Percentiles rank a stretch among this genome's conserved stretches.
phyloP scores from a whole-genome alignment of 2,888 invertebrate genomes.

The Hoplodrina ambigua region DNA sequence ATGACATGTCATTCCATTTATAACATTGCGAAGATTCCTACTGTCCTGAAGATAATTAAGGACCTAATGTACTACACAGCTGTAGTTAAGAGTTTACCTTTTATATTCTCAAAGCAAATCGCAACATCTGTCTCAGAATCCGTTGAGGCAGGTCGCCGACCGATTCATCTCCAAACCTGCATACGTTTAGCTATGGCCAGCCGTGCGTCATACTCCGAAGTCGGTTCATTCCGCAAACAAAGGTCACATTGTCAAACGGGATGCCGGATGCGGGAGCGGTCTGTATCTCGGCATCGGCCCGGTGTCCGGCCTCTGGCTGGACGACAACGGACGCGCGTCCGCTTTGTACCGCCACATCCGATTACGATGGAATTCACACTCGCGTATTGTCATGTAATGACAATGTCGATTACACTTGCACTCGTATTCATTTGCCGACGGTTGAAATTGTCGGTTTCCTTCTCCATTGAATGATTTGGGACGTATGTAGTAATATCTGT shows the following conservation, averaged over 20 bases:
- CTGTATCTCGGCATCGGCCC: conserved; percentile 69
- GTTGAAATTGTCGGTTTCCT: conserved; percentile 57
- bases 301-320: conserved; percentile 70
- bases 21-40: background rate
- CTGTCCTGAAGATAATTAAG: background rate
- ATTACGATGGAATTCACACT: conserved; percentile 81
- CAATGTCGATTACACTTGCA: conserved; percentile 58
- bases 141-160: conserved; percentile 56
- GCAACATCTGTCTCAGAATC: conserved; percentile 31
- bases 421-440: conserved; percentile 39
- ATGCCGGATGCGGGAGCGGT: conserved; percentile 72
- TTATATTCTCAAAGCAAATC: conserved; percentile 11
- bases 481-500: conserved; percentile 37
- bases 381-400: conserved; percentile 67
- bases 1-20: background rate
- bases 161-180: conserved; percentile 50
- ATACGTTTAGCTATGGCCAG: conserved; percentile 30
- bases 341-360: conserved; percentile 76
- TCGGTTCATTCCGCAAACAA: conserved; percentile 69
- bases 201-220: conserved; percentile 55
- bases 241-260: conserved; percentile 70
- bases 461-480: conserved; percentile 47
- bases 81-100: conserved; percentile 1
- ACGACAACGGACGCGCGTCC: conserved; percentile 81
- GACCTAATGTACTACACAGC: background rate